These are phyloP conservation scores for Lepeophtheirus nordmannii DNA, from an alignment of 2,888 invertebrate genomes.

Conservation along the genomic window DNA sequence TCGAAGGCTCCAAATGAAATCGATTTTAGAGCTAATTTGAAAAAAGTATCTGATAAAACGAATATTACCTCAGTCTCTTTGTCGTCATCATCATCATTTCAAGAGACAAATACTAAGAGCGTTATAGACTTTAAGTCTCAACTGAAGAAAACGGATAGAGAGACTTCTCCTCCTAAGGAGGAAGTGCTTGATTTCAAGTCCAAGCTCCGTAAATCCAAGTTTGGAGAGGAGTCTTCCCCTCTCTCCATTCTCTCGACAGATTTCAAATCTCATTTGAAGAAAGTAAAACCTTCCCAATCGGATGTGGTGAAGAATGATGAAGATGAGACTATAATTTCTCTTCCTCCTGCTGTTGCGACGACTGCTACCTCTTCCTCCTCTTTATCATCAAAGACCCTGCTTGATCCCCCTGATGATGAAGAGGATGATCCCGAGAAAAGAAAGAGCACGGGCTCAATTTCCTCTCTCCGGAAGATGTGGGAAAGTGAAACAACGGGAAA, in stretches of 20 bases:
- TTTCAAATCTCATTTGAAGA: neutral
- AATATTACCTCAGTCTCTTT: slow-evolving; percentile 12
- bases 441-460: slow-evolving; percentile 79
- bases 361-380: slow-evolving; percentile 3
- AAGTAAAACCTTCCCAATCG: neutral
- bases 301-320: too few relatives aligned
- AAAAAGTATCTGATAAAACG: slow-evolving; percentile 32
- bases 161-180: slow-evolving; percentile 38
- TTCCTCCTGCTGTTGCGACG: neutral
- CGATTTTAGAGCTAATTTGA: slow-evolving; percentile 41
- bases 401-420: slow-evolving; percentile 29
- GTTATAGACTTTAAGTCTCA: slow-evolving; percentile 30
- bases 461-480: slow-evolving; percentile 79
- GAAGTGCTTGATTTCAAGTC: slow-evolving; percentile 67
- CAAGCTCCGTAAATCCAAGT: slow-evolving; percentile 56
- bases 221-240: slow-evolving; percentile 21
- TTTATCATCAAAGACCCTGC: neutral
- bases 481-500: slow-evolving; percentile 42
- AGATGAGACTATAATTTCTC: too few relatives aligned
- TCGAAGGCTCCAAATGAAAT: slow-evolving; percentile 25
- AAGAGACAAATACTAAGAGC: slow-evolving; percentile 26
- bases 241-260: neutral
- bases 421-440: slow-evolving; percentile 49
- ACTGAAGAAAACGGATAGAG: slow-evolving; percentile 29
- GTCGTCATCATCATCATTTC: neutral